Conservation (phyloP, 2,797 vertebrate genomes). For the Clamator glandarius region DNA sequence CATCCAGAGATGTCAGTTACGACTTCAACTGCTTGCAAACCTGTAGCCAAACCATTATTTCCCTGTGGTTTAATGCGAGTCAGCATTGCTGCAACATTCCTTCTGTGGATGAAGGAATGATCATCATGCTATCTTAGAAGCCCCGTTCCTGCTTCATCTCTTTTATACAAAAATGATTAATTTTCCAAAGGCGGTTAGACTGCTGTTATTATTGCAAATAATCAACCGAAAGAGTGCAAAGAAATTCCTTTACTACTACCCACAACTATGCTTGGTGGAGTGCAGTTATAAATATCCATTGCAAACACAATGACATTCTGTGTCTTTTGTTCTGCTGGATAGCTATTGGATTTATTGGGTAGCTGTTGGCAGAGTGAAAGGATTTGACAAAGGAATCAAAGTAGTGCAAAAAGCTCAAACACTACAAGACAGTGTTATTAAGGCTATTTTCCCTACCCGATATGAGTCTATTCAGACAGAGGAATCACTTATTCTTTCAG, state of each 20-base stretch:
- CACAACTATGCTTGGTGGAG: not conserved
- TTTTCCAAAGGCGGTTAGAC: not conserved
- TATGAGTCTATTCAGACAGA: not conserved
- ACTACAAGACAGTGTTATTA: not conserved
- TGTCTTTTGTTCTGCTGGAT: not conserved
- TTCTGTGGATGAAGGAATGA: not conserved
- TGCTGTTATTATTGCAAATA: not conserved
- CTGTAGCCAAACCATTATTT: not conserved
- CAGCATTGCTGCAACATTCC: not conserved
- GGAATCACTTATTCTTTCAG: not conserved
- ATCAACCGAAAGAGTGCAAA: not conserved
- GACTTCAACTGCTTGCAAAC: not conserved
- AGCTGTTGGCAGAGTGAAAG: not conserved
- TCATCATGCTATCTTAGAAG: not conserved
- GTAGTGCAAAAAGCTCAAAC: not conserved
- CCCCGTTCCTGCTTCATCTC: not conserved
- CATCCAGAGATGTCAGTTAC: not conserved
- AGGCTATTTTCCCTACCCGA: not conserved
- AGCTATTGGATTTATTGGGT: not conserved
- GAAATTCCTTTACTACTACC: not conserved
- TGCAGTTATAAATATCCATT: fast-evolving
- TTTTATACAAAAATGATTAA: not conserved
- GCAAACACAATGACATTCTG: not conserved
- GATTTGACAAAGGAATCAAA: not conserved
- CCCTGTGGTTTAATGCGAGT: not conserved